Base-by-base conservation (phyloP, 2,797 vertebrate genomes). In the Lemur catta region DNA sequence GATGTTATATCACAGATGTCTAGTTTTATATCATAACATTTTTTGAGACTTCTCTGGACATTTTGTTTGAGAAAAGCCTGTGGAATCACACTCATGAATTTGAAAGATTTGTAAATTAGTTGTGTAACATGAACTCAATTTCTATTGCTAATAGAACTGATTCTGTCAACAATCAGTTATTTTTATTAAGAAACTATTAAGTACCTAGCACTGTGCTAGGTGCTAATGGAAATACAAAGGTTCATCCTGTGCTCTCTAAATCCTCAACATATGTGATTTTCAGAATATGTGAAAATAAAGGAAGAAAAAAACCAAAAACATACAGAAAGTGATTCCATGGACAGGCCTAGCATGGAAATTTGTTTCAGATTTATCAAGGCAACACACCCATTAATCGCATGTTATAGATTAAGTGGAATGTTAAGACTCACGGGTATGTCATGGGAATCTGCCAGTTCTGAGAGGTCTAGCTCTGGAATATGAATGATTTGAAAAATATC, bases 151-250 rank as follows among this genome's bases (percentile, higher is more conserved):
- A 48, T 59, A 35, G 65, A 84, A 84, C 3, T 2, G 30, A 67
- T 50, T 87, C 24, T 84, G 13, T 74, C 67, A 90, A 13, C 4
- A 84, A 59, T 93, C 76, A 55, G 72, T 82, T 69, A 63, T 75
- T 96, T 85, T 95, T 63, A 88, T 79, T 89, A 79, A 72, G 46
- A 93, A 78, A 52, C 46, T 20, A 20, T 89, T 76, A 41, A 8
- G 5, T 86, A 35, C 18, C 14, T 86, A 50, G 17, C 14, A 28
- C n/a, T 43, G 4, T 75, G 43, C 41, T 35, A 59, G 33, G 2
- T 63, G n/a, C 18, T 80, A 33, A 41, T 85, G 35, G 15, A 71
- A 76, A 72, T 33, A 41, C 2, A 30, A 81, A 89, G 20, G 4
- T 6, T 71, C 24, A 52, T n/a, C 5, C 8, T 74, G 14, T 33